Percentiles rank a stretch among this genome's conserved stretches.
Evolutionary conservation across 2,888 invertebrate genomes (phyloP).

Genomic region (Eupithecia dodoneata): DNA sequence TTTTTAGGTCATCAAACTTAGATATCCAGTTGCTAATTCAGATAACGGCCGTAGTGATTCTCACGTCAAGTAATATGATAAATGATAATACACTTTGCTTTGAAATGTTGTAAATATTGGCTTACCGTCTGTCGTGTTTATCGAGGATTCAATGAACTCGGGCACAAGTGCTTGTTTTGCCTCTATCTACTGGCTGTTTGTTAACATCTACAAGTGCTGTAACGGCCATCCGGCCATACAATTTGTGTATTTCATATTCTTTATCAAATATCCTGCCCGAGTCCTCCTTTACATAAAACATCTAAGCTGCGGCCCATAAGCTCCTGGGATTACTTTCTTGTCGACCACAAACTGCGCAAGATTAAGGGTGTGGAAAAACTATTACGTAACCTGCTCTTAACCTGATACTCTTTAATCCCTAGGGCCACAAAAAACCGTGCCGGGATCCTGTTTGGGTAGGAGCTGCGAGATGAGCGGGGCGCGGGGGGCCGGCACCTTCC

Average conservation of each 20-base stretch:
- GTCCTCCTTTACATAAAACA: not conserved
- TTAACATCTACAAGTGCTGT: conserved; percentile 27
- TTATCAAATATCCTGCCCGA: not conserved
- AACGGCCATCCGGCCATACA: conserved; percentile 9
- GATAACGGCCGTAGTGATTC: conserved; percentile 51
- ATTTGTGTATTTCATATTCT: not conserved
- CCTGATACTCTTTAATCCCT: conserved; percentile 74
- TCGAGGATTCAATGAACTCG: conserved; percentile 53
- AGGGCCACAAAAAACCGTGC: conserved; percentile 67
- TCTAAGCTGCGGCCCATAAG: not conserved
- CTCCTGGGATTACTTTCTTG: conserved; percentile 16
- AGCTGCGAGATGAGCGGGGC: conserved; percentile 52
- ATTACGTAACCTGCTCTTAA: conserved; percentile 80
- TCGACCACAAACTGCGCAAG: conserved; percentile 51
- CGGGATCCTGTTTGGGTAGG: conserved; percentile 68
- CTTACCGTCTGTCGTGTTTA: conserved; percentile 51
- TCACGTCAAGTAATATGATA: conserved; percentile 65
- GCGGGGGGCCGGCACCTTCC: conserved; percentile 68
- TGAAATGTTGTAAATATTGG: conserved; percentile 61
- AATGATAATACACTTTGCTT: conserved; percentile 56
- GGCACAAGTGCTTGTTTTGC: conserved; percentile 42
- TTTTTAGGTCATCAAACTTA: conserved; percentile 55
- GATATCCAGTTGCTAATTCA: conserved; percentile 44
- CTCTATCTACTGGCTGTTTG: conserved; percentile 37
- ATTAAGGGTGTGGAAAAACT: conserved; percentile 79